Evolutionary conservation across 1,140 invertebrate genomes (phyloP).

Genomic region (Rhysida immarginata): DNA sequence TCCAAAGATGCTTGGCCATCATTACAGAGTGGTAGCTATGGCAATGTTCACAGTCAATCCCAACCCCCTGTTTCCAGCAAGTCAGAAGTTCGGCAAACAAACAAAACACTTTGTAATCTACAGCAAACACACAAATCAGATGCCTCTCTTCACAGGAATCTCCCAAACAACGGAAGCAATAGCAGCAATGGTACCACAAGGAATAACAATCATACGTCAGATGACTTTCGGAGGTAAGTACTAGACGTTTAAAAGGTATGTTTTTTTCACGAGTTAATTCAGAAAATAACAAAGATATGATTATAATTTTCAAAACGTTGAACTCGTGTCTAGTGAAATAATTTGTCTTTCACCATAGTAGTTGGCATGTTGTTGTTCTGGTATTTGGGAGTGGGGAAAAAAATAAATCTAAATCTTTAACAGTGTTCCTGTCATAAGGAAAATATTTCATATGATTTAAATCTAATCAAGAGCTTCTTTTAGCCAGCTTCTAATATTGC

Average conservation of each 20-base stretch:
- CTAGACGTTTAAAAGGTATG: neutral
- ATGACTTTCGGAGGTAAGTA: neutral
- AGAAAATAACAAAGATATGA: neutral
- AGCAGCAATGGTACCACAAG: conserved; percentile 25
- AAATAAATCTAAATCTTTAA: too few species aligned
- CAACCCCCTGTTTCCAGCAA: conserved; percentile 32
- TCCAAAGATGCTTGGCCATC: conserved; percentile 14
- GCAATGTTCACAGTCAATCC: conserved; percentile 13
- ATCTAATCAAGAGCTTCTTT: too few species aligned
- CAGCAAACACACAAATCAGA: neutral
- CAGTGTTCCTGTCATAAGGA: too few species aligned
- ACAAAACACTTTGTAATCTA: neutral
- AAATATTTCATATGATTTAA: too few species aligned
- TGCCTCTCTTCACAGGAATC: neutral
- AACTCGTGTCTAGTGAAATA: neutral
- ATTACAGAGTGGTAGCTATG: conserved; percentile 12
- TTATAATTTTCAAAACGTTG: neutral
- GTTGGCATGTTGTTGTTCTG: too few species aligned
- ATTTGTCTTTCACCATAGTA: too few species aligned
- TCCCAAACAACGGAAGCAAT: conserved; percentile 3
- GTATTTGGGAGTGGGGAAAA: too few species aligned
- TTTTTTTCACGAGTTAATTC: neutral
- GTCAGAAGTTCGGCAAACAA: conserved; percentile 26
- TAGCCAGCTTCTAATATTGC: too few species aligned
- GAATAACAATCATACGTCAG: neutral